Conservation (phyloP, 1,140 invertebrate species). For the Asbolus verrucosus region DNA sequence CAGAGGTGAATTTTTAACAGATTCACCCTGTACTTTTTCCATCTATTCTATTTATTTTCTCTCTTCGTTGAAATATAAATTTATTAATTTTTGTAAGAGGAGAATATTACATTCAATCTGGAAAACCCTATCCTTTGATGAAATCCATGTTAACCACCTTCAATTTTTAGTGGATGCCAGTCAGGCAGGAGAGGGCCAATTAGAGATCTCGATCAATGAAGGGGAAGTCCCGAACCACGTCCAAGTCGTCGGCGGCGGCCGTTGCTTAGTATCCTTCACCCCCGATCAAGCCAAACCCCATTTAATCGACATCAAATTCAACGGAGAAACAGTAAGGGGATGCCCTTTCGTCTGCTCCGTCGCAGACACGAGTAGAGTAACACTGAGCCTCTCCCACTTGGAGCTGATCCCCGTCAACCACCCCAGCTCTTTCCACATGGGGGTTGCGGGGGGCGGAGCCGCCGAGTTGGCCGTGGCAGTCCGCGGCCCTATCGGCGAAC, state of each 20-base stretch:
- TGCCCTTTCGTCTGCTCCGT: slow-evolving; percentile 91
- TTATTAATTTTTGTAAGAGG: no score
- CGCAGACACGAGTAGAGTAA: slow-evolving; percentile 83
- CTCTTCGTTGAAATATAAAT: no score
- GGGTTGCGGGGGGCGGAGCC: slow-evolving; percentile 85
- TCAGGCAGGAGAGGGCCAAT: slow-evolving; percentile 95
- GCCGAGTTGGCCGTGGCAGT: slow-evolving; percentile 91
- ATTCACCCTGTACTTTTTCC: no score
- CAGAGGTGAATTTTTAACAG: no score
- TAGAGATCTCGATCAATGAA: slow-evolving; percentile 98
- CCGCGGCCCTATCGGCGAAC: slow-evolving; percentile 80
- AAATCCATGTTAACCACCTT: slow-evolving; percentile 12
- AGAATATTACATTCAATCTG: slow-evolving; percentile 2
- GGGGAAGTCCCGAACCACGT: slow-evolving; percentile 98
- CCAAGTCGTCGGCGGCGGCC: slow-evolving; percentile 92
- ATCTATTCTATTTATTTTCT: no score
- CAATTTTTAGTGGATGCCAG: slow-evolving; percentile 88
- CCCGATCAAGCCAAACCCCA: slow-evolving; percentile 93
- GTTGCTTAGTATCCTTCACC: slow-evolving; percentile 95
- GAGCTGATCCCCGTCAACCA: slow-evolving; percentile 91
- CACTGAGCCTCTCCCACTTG: slow-evolving; percentile 80
- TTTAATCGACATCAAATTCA: slow-evolving; percentile 98
- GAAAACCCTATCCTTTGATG: not conserved
- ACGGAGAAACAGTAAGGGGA: slow-evolving; percentile 92
- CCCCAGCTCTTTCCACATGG: slow-evolving; percentile 89